Evolutionary conservation across 2,113 vertebrate species (phyloP).

Genomic region (Polyodon spathula): DNA sequence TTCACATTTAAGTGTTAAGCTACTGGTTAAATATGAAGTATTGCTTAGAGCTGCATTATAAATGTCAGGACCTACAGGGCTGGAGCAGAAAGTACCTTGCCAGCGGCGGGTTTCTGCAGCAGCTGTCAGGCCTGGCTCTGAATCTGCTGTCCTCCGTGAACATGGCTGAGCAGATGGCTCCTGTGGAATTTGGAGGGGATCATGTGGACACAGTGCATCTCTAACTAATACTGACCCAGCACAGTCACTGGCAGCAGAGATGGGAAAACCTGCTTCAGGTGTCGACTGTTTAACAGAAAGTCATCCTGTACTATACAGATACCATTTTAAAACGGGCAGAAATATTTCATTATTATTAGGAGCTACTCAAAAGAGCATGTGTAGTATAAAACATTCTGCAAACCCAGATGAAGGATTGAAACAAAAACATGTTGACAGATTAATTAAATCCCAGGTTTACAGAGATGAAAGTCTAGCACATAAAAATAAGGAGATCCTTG

Average conservation of each 20-base stretch:
- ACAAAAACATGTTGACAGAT: too few relatives aligned
- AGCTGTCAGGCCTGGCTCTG: background rate
- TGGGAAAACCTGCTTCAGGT: background rate
- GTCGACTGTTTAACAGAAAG: background rate
- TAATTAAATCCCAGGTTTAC: too few relatives aligned
- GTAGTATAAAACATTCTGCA: too few relatives aligned
- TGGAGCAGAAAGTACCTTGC: background rate
- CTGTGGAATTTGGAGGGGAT: conserved; percentile 51
- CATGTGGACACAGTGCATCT: conserved; percentile 2
- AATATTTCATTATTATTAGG: too few relatives aligned
- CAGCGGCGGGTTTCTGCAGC: background rate
- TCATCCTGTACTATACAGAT: too few relatives aligned
- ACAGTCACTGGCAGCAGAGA: background rate
- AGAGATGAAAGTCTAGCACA: too few relatives aligned
- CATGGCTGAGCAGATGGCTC: conserved; percentile 30
- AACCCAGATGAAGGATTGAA: too few relatives aligned
- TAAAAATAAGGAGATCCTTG: too few relatives aligned
- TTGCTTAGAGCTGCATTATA: background rate
- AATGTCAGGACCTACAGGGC: background rate
- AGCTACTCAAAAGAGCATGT: too few relatives aligned
- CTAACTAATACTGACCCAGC: background rate
- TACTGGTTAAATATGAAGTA: background rate
- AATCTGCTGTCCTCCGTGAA: conserved; percentile 33
- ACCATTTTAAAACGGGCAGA: too few relatives aligned
- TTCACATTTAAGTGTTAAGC: background rate